Evolutionary conservation across 92 coral and sea anemone genomes (phyloP), one percentile per base, ranked within the genome.

Genomic region (Umimayanthus chanpuru): DNA sequence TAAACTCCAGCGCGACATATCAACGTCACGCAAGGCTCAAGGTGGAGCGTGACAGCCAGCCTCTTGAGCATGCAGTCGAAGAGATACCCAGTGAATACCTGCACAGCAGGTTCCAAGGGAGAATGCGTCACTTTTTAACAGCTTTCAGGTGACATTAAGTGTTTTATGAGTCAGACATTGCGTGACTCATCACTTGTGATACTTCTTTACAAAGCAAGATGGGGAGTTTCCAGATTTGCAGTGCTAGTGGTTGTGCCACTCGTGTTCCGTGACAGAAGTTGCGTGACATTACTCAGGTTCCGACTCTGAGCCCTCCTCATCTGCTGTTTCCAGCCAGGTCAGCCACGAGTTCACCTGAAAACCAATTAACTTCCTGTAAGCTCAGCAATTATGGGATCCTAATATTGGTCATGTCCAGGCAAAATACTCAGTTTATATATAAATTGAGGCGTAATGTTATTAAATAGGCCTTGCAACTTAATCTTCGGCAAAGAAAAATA

Each of bases 311-410:
- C 99, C 98, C 80, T 97, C 99, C 76, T 97, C 99, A 38, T 96
- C 99, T 70, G 99, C 99, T 6, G 99, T 97, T 82, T 97, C 99
- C 79, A 97, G 89, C 99, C 99, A 97, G 5, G 99, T 97, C 58
- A 97, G 93, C 99, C 99, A 97, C 53, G 99, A 90, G 89, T 97
- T 97, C 73, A 97, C 99, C 99, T 97, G 88, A 6, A 80, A 72
- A 86, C 6, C 85, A 26, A 86, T 38, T 44, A 30, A 71, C 28
- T 14, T 6, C 64, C 16, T 40, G 61, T 58, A 11, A 50, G 21
- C 41, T 38, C 36, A 41, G 10, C 29, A 7, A 29, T 5, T 32
- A 39, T 10, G 15, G 41, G 9, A 49, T 74, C 20, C 7, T 2
- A 32, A 74, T 32, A 21, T 41, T 3, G 78, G 78, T 10, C 5